A percentile compares a stretch with the other conserved stretches of the same genome.
Evolutionary conservation across 2,113 vertebrate species (phyloP).

Genomic region (Barnardius zonarius): DNA sequence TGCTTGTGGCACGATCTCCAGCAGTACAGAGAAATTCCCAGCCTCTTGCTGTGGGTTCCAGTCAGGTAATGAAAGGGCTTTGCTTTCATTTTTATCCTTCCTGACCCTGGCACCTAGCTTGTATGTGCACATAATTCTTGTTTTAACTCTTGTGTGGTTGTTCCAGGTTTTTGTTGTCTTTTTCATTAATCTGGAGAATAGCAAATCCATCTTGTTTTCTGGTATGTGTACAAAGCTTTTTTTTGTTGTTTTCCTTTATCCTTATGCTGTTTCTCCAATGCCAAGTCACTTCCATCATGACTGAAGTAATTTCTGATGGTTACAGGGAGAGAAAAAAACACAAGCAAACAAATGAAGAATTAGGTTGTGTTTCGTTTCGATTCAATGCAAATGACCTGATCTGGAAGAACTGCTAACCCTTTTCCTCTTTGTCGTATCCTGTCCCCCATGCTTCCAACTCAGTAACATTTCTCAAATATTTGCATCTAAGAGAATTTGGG

Average conservation of each 20-base stretch:
- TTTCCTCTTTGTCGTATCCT: neutral
- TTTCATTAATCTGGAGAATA: neutral
- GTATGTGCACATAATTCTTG: neutral
- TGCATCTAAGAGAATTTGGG: neutral
- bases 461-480: neutral
- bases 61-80: neutral
- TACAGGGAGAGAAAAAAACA: neutral
- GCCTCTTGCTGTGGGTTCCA: neutral
- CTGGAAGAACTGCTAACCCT: neutral
- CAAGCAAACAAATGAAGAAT: neutral
- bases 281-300: neutral
- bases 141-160: neutral
- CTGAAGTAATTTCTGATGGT: neutral
- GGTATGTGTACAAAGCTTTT: neutral
- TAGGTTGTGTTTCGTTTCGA: neutral
- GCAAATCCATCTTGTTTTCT: neutral
- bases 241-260: neutral
- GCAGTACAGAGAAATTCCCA: neutral
- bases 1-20: neutral
- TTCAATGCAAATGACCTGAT: neutral
- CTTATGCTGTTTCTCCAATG: neutral
- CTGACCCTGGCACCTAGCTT: neutral
- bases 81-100: neutral
- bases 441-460: neutral
- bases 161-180: neutral